Evolutionary conservation across 2,888 invertebrate species (phyloP), one percentile per base, ranked within the genome.

Genomic region (Ophion ventricosus): DNA sequence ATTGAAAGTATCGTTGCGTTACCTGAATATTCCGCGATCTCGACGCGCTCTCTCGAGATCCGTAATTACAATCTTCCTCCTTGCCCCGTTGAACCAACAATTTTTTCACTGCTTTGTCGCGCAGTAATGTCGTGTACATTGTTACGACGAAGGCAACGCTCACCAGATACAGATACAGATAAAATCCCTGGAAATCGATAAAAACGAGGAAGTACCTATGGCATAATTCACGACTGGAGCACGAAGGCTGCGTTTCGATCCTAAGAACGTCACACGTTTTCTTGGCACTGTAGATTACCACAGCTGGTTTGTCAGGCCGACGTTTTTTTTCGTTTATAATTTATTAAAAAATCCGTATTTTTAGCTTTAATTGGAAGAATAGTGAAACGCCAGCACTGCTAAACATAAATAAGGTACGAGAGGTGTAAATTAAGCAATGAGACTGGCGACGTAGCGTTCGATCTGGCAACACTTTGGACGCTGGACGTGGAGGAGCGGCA

Each of bases 111-210:
- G 96, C 95, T 88, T 95, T 95, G 90, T 96, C 95, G 40, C 96
- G 95, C 90, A 96, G 94, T 87, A 96, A 94, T 83, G 95, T 95
- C 11, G 95, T 94, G 91, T 96, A 97, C 91, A 97, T 95, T 88
- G 96, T 96, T 84, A 96, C 94, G 67, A 98, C 96, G 93, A 97
- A 98, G 25, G 95, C 91, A 75, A 98, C 96, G 88, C 97, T 97
- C 64, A 96, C 96, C 83, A 96, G 92, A 91, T 98, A 98, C 64
- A 98, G 94, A 91, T 97, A 98, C 64, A 97, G 94, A 93, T 98
- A 98, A 93, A 97, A 98, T 67, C 96, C 97, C 95, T 97, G 95
- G 86, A 94, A 94, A 75, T 57, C 64, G 49, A 11, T 26, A 56
- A 11, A 23, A 61, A 29, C 14, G 23, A 11, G 4, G 0, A 20